Evolutionary conservation across 1,140 invertebrate genomes (phyloP).

Genomic region (Dendroctonus valens): DNA sequence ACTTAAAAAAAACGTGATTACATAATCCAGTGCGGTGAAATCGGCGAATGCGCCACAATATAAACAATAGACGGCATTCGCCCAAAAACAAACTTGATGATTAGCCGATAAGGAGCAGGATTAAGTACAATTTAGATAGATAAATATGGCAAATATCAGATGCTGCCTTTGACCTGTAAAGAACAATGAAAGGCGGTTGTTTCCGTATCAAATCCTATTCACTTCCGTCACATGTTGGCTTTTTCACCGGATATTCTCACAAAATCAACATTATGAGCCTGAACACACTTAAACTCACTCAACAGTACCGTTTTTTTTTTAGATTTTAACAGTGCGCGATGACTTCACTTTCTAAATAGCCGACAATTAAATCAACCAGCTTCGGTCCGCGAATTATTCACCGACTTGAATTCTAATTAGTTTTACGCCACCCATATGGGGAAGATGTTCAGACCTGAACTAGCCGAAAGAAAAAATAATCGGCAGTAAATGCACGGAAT

Average conservation of each 20-base stretch:
- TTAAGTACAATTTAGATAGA: background rate
- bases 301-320: background rate
- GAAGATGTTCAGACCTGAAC: constrained; percentile 2
- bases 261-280: background rate
- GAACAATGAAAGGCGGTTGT: background rate
- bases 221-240: background rate
- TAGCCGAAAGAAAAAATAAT: background rate
- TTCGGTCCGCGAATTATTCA: constrained; percentile 9
- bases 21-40: background rate
- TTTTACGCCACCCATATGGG: constrained; percentile 5
- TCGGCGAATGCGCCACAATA: background rate
- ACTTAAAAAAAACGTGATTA: background rate
- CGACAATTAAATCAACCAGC: constrained; percentile 19
- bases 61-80: background rate
- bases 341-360: constrained; percentile 29
- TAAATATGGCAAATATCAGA: background rate
- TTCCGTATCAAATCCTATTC: background rate
- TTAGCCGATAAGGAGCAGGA: background rate
- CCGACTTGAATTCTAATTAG: constrained; percentile 24
- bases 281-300: no score
- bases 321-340: constrained; percentile 19
- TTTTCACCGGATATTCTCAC: background rate
- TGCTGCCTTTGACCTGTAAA: background rate
- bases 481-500: background rate
- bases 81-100: background rate